Conservation (phyloP, 2,888 invertebrate species). For the Melieria picta region DNA sequence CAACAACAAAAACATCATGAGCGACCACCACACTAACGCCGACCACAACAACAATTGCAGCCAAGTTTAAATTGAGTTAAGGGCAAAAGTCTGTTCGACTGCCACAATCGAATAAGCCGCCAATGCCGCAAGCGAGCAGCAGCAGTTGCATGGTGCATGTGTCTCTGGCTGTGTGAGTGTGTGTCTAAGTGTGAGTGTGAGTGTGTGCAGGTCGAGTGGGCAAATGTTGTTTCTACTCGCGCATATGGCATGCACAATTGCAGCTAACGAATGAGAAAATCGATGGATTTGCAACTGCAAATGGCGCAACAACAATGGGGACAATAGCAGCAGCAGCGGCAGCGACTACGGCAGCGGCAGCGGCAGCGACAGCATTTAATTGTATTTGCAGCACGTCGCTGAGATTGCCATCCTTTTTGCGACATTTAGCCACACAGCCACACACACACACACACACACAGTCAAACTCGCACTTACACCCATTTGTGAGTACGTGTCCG, state of each 20-base stretch:
- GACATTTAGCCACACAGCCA: no score
- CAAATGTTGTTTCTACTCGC: neutral
- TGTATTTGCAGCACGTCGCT: constrained; percentile 23
- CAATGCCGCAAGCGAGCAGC: constrained; percentile 14
- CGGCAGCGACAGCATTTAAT: constrained; percentile 19
- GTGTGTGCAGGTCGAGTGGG: neutral
- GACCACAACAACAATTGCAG: neutral
- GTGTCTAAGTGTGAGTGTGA: neutral
- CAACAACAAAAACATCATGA: neutral
- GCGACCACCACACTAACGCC: neutral
- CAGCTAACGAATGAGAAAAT: constrained; percentile 26
- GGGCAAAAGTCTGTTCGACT: constrained; percentile 24
- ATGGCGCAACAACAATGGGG: constrained; percentile 11
- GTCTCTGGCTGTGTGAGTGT: neutral
- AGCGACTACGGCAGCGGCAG: neutral
- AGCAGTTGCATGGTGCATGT: neutral
- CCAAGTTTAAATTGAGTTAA: constrained; percentile 27
- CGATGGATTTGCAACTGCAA: constrained; percentile 20
- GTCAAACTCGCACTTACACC: no score
- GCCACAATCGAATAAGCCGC: constrained; percentile 25
- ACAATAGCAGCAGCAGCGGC: constrained; percentile 2
- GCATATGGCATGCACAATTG: constrained; percentile 10
- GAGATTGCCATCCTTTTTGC: neutral
- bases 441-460: no score
- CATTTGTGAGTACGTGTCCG: no score